phyloP scores from a whole-genome alignment of 37 sponge, comb jelly and placozoan genomes.

The Axinella damicornis region DNA sequence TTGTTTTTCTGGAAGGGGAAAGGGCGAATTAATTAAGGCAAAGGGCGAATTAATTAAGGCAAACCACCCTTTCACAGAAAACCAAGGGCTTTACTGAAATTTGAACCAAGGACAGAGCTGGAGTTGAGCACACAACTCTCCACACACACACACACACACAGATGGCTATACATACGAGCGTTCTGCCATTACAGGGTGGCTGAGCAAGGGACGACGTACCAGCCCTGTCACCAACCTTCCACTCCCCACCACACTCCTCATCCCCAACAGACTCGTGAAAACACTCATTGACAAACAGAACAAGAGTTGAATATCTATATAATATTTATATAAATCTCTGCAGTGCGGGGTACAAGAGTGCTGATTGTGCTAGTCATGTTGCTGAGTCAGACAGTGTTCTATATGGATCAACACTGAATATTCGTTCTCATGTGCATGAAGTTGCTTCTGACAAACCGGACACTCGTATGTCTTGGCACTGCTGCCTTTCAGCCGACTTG shows the following conservation, averaged over 20 bases:
- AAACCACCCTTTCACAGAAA: too few species aligned
- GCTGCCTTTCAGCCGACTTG: not conserved
- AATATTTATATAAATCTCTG: too few species aligned
- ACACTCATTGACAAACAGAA: constrained; percentile 11
- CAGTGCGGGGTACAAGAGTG: too few species aligned
- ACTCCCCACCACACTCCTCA: constrained; percentile 54
- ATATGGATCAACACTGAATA: constrained; percentile 28
- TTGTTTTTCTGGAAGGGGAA: too few species aligned
- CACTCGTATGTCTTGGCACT: not conserved
- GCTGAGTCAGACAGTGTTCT: constrained; percentile 28
- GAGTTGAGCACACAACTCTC: too few species aligned
- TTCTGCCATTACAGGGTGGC: constrained; percentile 73
- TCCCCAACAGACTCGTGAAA: constrained; percentile 73
- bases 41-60: too few species aligned
- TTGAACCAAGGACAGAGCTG: too few species aligned
- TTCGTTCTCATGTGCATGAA: constrained; percentile 24
- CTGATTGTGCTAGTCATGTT: too few species aligned
- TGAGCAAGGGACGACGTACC: constrained; percentile 71
- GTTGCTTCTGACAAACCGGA: constrained; percentile 28
- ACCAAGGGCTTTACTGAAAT: not conserved
- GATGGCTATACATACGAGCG: constrained; percentile 87
- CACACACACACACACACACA: too few species aligned
- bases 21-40: too few species aligned
- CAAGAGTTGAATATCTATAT: not conserved
- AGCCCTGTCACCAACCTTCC: constrained; percentile 86